A percentile compares a stretch with the other conserved stretches of the same genome.
Evolutionary conservation across 37 sponge, comb jelly and placozoan species (phyloP).

Genomic region (Mnemiopsis leidyi): DNA sequence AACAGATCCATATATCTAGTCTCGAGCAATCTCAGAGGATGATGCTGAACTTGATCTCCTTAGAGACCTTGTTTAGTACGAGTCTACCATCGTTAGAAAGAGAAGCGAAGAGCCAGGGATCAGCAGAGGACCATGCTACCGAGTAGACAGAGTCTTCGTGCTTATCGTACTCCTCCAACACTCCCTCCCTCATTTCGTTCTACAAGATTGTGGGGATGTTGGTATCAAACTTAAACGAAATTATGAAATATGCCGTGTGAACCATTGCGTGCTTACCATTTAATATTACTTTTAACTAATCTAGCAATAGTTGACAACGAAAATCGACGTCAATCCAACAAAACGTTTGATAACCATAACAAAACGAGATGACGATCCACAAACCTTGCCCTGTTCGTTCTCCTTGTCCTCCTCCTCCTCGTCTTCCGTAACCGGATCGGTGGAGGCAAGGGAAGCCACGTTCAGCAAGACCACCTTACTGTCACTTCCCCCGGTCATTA

Average conservation of each 20-base stretch:
- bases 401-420: conserved; percentile 74
- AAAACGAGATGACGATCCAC: no score
- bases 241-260: no score
- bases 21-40: conserved; percentile 57
- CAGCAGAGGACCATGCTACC: conserved; percentile 85
- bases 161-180: conserved; percentile 82
- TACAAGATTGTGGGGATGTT: neutral
- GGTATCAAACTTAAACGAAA: no score
- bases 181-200: conserved; percentile 70
- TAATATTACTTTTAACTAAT: no score
- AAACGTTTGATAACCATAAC: no score
- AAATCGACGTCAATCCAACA: no score
- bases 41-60: conserved; percentile 65
- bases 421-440: conserved; percentile 71
- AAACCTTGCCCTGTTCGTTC: neutral
- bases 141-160: conserved; percentile 97
- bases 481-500: conserved; percentile 85
- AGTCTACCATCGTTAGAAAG: conserved; percentile 95
- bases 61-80: conserved; percentile 77
- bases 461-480: conserved; percentile 80
- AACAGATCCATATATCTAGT: no score
- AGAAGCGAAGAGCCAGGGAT: conserved; percentile 98
- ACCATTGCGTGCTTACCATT: no score
- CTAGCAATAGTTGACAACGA: no score
- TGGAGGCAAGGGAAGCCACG: conserved; percentile 85